A percentile compares a stretch with the other conserved stretches of the same genome.
These are phyloP conservation scores for Sciurus niger DNA, from an alignment of 2,113 vertebrate genomes.

Conservation along the genomic window DNA sequence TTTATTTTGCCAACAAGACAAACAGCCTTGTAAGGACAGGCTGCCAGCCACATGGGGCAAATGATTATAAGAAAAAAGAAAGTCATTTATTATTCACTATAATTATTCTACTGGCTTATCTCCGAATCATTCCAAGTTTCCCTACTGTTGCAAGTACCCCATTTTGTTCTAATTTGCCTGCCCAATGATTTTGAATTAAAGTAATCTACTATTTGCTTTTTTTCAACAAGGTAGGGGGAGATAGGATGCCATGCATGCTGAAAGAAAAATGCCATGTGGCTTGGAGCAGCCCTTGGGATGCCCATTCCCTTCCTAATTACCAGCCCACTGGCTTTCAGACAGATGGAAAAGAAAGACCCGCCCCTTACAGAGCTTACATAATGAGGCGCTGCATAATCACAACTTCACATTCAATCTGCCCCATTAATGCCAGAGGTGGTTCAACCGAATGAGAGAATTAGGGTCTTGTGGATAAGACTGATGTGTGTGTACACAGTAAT, in stretches of 20 bases:
- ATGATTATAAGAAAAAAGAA: slow-evolving; percentile 11
- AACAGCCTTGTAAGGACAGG: background rate
- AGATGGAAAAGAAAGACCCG: slow-evolving; percentile 64
- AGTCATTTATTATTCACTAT: slow-evolving; percentile 34
- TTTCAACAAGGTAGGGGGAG: background rate
- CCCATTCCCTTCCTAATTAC: slow-evolving; percentile 58
- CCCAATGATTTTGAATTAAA: slow-evolving; percentile 70
- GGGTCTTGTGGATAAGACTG: slow-evolving; percentile 62
- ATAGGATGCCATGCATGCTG: background rate
- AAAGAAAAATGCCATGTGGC: background rate
- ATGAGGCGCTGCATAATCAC: slow-evolving; percentile 79
- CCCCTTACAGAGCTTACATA: background rate
- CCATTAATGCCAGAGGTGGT: slow-evolving; percentile 69
- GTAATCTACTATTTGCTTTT: slow-evolving; percentile 34
- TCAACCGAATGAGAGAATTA: slow-evolving; percentile 75
- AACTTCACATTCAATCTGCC: slow-evolving; percentile 76
- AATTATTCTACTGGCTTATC: slow-evolving; percentile 50
- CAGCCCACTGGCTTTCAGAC: slow-evolving; percentile 67
- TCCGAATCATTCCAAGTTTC: slow-evolving; percentile 9
- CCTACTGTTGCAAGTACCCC: background rate
- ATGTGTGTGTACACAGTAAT: slow-evolving; percentile 53
- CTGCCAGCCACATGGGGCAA: background rate
- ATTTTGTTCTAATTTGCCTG: slow-evolving; percentile 65
- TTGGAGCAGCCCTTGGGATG: background rate
- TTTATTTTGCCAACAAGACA: slow-evolving; percentile 68